Evolutionary conservation across 2,113 vertebrate genomes (phyloP), one percentile per base, ranked within the genome.

Genomic region (Stigmatopora argus): DNA sequence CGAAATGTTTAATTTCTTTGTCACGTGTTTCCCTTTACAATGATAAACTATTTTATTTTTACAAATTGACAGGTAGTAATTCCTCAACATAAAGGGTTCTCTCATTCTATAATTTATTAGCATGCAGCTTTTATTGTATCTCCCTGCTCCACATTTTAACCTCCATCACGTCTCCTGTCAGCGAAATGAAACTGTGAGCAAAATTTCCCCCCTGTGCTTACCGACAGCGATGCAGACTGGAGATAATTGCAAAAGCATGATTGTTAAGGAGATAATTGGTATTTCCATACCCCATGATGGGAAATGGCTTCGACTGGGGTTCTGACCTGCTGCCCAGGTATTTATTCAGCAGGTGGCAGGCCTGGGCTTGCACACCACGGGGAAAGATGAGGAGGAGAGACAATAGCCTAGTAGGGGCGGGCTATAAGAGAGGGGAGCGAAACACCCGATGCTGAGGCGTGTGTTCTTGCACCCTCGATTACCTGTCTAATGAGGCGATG

Each of bases 401-500:
- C 70, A 72, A 68, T 70, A 67, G 71, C 73, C 62, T 70, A 9
- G 65, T 62, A 74, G 61, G 73, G 71, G 69, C 62, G 51, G 55
- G 59, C 72, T 53, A 56, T 68, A 72, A 62, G 59, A 41, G 18
- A 60, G 61, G 71, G 46, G 65, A 71, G 78, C 69, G 71, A 78
- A 72, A 68, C 75, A 74, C 81, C 77, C 12, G 0, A 76, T 70
- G 81, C 74, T 13, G 68, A 78, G 75, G 78, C 81, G 82, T 81
- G 80, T 67, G 71, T 69, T 84, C 82, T 83, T 78, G 79, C 81
- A 89, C 78, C 83, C 84, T 87, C 83, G 62, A 86, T 89, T 90
- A 89, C 77, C 74, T 73, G 70, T 74, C 82, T 90, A 91, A 90
- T 90, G 88, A 89, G 83, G 76, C 84, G 65, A 79, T 60, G 65